Evolutionary conservation across 2,797 vertebrate genomes (phyloP), one percentile per base, ranked within the genome.

Genomic region (Myotis vivesi): DNA sequence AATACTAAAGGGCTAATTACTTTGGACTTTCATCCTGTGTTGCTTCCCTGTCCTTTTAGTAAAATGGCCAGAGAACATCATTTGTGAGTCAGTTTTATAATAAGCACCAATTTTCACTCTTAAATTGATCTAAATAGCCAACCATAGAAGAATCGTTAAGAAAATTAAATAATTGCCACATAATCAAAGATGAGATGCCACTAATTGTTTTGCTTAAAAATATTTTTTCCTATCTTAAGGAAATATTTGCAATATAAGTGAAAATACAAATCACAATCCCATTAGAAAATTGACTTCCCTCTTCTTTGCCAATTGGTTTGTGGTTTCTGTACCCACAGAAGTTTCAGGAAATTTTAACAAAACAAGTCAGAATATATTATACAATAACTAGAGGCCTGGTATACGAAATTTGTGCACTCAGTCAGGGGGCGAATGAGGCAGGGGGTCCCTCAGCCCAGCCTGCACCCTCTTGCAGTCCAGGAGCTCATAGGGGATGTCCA

Each of bases 1-100:
- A 77, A 30, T 77, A 94, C 33, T 89, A 97, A 85, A 82, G 2
- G 46, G 46, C 53, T 88, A 79, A 91, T 55, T 97, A 87, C 94
- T 92, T 55, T 95, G 75, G 64, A 75, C 82, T 82, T 95, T 96
- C 72, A 95, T 92, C 68, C 46, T 30, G 2, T 76, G 16, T 75
- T 87, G 49, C 51, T 90, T 86, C 44, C 36, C 19, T 92, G 41
- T 51, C 15, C 28, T 55, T 83, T 79, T 89, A 89, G 51, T 71
- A 73, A 73, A 94, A 69, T 19, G 23, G 44, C 41, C 38, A 30
- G 69, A 85, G 33, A 25, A 89, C 20, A 73, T 79, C 20, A 12
- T 94, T 87, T 93, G 25, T 57, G 84, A 75, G 59, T 72, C 71
- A 92, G n/a, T 81, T 90, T 91, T 76, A 73, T 76, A 92, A 94